Evolutionary conservation across 2,797 vertebrate species (phyloP).

Genomic region (Denticeps clupeoides): DNA sequence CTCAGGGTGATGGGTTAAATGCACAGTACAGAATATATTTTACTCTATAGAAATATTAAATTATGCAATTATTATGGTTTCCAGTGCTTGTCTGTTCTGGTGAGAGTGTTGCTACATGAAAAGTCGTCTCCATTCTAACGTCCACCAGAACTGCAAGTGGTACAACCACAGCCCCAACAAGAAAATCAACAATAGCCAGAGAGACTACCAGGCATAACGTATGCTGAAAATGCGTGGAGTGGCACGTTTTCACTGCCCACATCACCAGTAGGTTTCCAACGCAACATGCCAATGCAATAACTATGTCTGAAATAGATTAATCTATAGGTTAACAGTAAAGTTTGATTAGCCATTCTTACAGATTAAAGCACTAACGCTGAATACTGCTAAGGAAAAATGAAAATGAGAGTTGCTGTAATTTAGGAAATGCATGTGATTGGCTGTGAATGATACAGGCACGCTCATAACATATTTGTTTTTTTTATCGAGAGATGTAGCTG

Average conservation of each 20-base stretch:
- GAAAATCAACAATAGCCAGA: constrained; percentile 71
- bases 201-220: constrained; percentile 72
- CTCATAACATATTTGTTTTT: too few relatives aligned
- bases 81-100: too few relatives aligned
- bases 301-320: constrained; percentile 39
- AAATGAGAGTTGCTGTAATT: too few relatives aligned
- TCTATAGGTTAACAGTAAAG: constrained; percentile 9
- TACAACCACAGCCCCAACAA: constrained; percentile 67
- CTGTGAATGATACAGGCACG: too few relatives aligned
- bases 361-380: not conserved
- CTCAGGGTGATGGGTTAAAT: too few relatives aligned
- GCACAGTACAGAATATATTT: too few relatives aligned
- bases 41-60: too few relatives aligned
- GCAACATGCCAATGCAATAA: constrained; percentile 44
- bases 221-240: constrained; percentile 40
- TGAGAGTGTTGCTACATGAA: too few relatives aligned
- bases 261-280: constrained; percentile 73
- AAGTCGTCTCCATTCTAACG: constrained; percentile 35
- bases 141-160: constrained; percentile 68
- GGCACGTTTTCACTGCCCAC: constrained; percentile 60
- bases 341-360: not conserved
- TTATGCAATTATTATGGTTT: too few relatives aligned
- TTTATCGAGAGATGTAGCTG: too few relatives aligned
- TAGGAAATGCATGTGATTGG: too few relatives aligned
- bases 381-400: too few relatives aligned